Evolutionary conservation across 64 coral and sea anemone species (phyloP).

Genomic region (Stichodactyla helianthus): DNA sequence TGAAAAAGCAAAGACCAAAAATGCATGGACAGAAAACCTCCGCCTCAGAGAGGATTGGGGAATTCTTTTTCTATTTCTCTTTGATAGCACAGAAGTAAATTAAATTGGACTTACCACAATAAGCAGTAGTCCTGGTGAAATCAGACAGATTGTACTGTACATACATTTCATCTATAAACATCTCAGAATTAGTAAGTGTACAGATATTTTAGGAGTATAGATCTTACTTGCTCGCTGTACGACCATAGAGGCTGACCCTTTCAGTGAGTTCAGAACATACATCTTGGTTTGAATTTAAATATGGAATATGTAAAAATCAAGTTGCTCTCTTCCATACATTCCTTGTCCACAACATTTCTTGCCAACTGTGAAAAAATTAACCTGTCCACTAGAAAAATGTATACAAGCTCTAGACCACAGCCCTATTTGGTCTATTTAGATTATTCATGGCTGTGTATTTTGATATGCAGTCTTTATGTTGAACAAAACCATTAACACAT

Average conservation of each 20-base stretch:
- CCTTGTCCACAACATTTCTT: slow-evolving; percentile 3
- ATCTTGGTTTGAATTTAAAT: neutral
- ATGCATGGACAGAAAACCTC: too few relatives aligned
- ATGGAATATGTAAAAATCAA: neutral
- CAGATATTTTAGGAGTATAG: neutral
- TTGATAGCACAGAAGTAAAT: neutral
- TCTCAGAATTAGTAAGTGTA: neutral
- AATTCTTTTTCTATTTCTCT: neutral
- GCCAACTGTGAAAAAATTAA: slow-evolving; percentile 2
- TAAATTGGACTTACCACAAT: neutral
- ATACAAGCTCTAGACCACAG: slow-evolving; percentile 12
- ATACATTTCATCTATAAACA: slow-evolving; percentile 1
- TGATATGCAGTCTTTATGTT: slow-evolving; percentile 4
- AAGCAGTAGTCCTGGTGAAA: neutral
- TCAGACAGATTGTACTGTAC: neutral
- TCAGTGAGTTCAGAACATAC: slow-evolving; percentile 4
- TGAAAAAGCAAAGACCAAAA: neutral
- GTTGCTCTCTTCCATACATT: neutral
- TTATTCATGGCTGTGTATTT: slow-evolving; percentile 6
- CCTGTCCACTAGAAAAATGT: slow-evolving; percentile 11
- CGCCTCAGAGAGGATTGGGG: neutral
- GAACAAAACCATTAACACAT: slow-evolving; percentile 17
- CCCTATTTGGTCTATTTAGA: slow-evolving; percentile 15
- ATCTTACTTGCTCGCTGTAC: slow-evolving; percentile 20
- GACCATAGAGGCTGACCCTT: slow-evolving; percentile 6